Conservation (phyloP, 2,113 vertebrate genomes). For the Corydoras maculifer region DNA sequence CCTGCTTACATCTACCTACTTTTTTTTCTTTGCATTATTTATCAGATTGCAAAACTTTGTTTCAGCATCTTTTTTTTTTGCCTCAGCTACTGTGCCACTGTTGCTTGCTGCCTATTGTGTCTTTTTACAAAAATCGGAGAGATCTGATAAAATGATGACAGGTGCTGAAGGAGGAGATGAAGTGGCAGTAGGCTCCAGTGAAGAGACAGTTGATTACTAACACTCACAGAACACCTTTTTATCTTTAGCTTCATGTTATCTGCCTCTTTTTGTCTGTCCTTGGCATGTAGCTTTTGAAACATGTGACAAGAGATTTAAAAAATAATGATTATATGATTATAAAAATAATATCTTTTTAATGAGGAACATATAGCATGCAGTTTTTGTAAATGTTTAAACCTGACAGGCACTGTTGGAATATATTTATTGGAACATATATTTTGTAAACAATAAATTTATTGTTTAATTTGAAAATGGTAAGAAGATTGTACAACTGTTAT, state of each 20-base stretch:
- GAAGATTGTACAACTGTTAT: too few relatives aligned
- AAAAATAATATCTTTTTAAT: too few relatives aligned
- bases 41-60: constrained; percentile 57
- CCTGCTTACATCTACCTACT: constrained; percentile 37
- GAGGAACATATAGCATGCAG: constrained; percentile 16
- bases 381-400: too few relatives aligned
- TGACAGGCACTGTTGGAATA: too few relatives aligned
- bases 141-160: constrained; percentile 63
- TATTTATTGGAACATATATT: too few relatives aligned
- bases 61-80: constrained; percentile 47
- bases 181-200: constrained; percentile 52
- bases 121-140: constrained; percentile 34
- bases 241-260: constrained; percentile 19
- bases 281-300: not conserved
- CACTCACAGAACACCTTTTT: constrained; percentile 31
- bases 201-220: constrained; percentile 42
- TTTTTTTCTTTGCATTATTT: constrained; percentile 63
- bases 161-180: constrained; percentile 58
- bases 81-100: constrained; percentile 41
- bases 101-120: constrained; percentile 55
- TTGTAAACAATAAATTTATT: too few relatives aligned
- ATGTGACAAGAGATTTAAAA: too few relatives aligned
- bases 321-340: too few relatives aligned
- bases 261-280: not conserved
- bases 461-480: too few relatives aligned